These are phyloP conservation scores for Sinonovacula constricta DNA, from an alignment of 1,140 invertebrate genomes.

Conservation along the genomic window DNA sequence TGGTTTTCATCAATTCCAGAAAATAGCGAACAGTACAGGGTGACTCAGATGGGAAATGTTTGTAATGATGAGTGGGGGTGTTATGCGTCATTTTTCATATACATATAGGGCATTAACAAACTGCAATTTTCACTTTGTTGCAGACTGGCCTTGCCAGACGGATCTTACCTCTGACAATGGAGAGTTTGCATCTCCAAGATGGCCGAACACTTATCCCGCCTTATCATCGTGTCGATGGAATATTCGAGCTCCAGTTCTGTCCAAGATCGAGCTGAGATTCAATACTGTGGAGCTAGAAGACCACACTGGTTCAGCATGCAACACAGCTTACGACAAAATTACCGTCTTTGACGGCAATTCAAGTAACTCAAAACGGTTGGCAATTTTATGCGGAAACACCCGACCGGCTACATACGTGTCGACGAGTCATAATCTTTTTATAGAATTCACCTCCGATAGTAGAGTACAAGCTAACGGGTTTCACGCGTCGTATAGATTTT, in stretches of 20 bases:
- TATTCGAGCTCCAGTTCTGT: slow-evolving; percentile 27
- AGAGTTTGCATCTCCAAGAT: slow-evolving; percentile 65
- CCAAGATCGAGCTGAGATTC: slow-evolving; percentile 28
- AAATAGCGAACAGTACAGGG: too few species aligned
- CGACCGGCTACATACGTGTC: slow-evolving; percentile 53
- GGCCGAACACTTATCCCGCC: slow-evolving; percentile 62
- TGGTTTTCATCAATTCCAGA: too few species aligned
- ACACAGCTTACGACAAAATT: slow-evolving; percentile 44
- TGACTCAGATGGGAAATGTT: too few species aligned
- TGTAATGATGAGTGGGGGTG: too few species aligned
- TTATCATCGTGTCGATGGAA: slow-evolving; percentile 60
- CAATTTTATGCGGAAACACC: slow-evolving; percentile 58
- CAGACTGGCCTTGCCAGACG: slow-evolving; percentile 68
- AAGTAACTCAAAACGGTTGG: slow-evolving; percentile 29
- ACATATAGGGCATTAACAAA: too few species aligned
- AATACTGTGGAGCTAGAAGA: slow-evolving; percentile 41
- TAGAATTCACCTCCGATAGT: slow-evolving; percentile 60
- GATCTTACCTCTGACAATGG: slow-evolving; percentile 59
- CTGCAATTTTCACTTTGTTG: too few species aligned
- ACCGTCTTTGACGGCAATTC: slow-evolving; percentile 55
- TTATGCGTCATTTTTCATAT: too few species aligned
- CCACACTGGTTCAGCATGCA: slow-evolving; percentile 34
- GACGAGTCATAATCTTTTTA: slow-evolving; percentile 49
- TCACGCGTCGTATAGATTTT: slow-evolving; percentile 66
- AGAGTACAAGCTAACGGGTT: slow-evolving; percentile 64